Conservation (phyloP, 2,888 invertebrate genomes). For the Antitype chi region DNA sequence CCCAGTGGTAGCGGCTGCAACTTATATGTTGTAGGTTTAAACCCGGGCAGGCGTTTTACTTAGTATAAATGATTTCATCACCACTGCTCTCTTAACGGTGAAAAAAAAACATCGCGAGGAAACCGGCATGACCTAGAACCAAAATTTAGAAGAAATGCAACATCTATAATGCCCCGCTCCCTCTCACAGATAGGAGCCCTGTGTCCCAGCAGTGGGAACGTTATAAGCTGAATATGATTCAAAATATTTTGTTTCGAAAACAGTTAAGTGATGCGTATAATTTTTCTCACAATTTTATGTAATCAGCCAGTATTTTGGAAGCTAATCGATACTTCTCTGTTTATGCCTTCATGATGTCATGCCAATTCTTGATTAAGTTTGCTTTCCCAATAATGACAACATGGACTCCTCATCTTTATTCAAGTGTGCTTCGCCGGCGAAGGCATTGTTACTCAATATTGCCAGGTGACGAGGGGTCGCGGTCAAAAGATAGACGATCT, state of each 20-base stretch:
- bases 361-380: background rate
- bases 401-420: conserved; percentile 22
- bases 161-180: too few relatives aligned
- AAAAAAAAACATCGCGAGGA: too few relatives aligned
- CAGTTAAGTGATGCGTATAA: conserved; percentile 5
- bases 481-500: background rate
- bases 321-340: background rate
- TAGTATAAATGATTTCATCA: too few relatives aligned
- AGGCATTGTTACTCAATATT: conserved; percentile 14
- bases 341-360: background rate
- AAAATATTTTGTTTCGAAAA: background rate
- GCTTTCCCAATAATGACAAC: background rate
- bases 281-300: background rate
- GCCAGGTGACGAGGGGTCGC: background rate
- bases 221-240: background rate
- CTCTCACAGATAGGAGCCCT: too few relatives aligned
- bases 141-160: too few relatives aligned
- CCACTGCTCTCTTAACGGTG: too few relatives aligned
- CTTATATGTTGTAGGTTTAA: too few relatives aligned
- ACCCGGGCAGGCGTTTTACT: too few relatives aligned
- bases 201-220: too few relatives aligned
- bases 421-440: background rate
- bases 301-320: background rate
- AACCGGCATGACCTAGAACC: too few relatives aligned
- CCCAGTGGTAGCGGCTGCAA: too few relatives aligned